Evolutionary conservation across 2,113 vertebrate species (phyloP), one percentile per base, ranked within the genome.

Genomic region (Trogon surrucura): DNA sequence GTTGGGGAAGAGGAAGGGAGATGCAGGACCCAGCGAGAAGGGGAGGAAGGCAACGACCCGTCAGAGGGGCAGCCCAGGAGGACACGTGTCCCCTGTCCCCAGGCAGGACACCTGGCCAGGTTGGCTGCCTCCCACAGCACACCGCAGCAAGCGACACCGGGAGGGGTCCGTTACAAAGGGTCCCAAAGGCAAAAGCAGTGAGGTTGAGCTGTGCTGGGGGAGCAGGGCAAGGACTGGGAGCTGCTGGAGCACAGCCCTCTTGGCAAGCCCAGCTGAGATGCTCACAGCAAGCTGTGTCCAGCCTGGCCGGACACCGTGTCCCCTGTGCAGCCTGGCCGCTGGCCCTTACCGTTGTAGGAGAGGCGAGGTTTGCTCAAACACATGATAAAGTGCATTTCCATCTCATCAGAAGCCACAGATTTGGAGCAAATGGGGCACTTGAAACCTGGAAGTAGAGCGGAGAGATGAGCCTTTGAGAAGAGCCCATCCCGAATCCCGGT

Each of bases 361-460:
- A 99, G 99, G 95, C 99, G 99, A 91, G 99, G 99, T 98, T 99
- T 99, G 98, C 99, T 99, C 97, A 99, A 98, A 99, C 99, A 99
- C 99, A 99, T 99, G 98, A 99, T 99, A 98, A 99, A 99, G 98
- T 99, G 99, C 98, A 99, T 99, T 98, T 99, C 99, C 99, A 99
- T 99, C 97, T 99, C 99, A 61, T 99, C 99, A 81, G 99, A 99
- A 82, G 99, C 99, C 98, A 99, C 99, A 32, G 99, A 99, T 98
- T 99, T 99, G 98, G 99, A 99, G 98, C 99, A 99, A 98, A 99
- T 99, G 97, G 99, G 99, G 98, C 99, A 99, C 98, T 99, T 99
- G 98, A 99, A 99, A 97, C 99, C 99, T 99, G 96, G 64, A 97
- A 95, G 74, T 80, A 93, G 58, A 97, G 82, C 30, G 48, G 51